A percentile compares a stretch with the other conserved stretches of the same genome.
Conservation (phyloP, 2,888 invertebrate species). For the Cantharis lateralis region DNA sequence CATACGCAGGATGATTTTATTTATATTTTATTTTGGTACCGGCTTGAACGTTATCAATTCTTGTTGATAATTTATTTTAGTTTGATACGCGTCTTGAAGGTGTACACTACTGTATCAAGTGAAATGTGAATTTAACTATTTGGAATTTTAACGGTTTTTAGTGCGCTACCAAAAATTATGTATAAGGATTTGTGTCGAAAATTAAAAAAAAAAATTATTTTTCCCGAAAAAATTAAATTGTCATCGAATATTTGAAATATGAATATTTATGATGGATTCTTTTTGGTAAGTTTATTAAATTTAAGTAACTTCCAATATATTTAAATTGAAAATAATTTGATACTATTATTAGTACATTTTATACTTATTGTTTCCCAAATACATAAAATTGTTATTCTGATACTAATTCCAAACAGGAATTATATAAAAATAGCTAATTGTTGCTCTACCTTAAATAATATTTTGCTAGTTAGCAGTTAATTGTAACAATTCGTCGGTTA, state of each 20-base stretch:
- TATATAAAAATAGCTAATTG: not conserved
- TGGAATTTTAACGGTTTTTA: not conserved
- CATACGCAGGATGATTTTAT: not conserved
- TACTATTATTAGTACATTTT: too few relatives aligned
- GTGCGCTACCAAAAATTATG: not conserved
- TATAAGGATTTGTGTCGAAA: not conserved
- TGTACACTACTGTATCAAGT: not conserved
- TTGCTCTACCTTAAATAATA: not conserved
- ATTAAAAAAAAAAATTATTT: not conserved
- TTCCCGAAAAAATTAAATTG: not conserved
- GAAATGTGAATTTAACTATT: not conserved
- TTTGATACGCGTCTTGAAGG: not conserved
- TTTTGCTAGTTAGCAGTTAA: too few relatives aligned
- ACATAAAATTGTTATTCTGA: too few relatives aligned
- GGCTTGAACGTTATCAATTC: not conserved
- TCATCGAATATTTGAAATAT: not conserved
- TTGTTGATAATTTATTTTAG: not conserved
- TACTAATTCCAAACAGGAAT: too few relatives aligned
- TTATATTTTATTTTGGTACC: not conserved
- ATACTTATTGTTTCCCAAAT: too few relatives aligned
- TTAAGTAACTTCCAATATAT: too few relatives aligned
- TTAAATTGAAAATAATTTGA: too few relatives aligned
- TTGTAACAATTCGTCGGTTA: not conserved
- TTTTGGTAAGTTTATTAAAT: not conserved
- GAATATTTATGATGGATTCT: not conserved